Base-by-base conservation (phyloP, 2,888 invertebrate species). In the Eudemis profundana region DNA sequence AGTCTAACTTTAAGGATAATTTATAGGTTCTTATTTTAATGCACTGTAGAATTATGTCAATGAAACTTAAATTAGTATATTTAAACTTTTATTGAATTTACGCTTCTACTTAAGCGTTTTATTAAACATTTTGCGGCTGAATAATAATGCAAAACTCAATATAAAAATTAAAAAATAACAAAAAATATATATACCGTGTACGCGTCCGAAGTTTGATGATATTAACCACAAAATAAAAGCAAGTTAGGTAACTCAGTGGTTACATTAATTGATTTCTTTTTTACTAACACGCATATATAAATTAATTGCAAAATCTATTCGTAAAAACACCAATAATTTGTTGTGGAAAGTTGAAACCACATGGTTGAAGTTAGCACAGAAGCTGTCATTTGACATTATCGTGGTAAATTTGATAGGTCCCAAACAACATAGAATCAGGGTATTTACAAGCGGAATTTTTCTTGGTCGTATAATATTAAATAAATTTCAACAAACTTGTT, bases 261-360 rank as follows among this genome's bases (percentile, higher is more conserved):
- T 36, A 53, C 8, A 36, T 38, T 19, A 38, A 17, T 15, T 46
- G n/a, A 42, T n/a, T 15, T 5, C 27, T 29, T 12, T 8, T 29
- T 40, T 8, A 23, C 12, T 15, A 12, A 8, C 12, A 10, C 36
- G 5, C 4, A 7, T 0, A 47, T 19, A 38, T n/a, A 38, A 40
- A 47, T 12, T 21, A 12, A n/a, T 12, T 40, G 19, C 23, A 29
- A 53, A 17, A 33, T 15, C 2, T 15, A 15, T 47, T n/a, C 15
- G 54, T 36, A 21, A 19, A 53, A 10, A n/a, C 15, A 29, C 60
- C 3, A 19, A 27, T 4, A 19, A 19, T 49, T 61, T 66, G 54
- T 51, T 59, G 15, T 54, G 49, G 54, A 56, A 56, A 66, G 53
- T 66, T 40, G 21, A 54, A 61, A 61, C 61, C 66, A 61, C 54